Conservation (phyloP, 2,113 vertebrate species). For the Nibea albiflora region DNA sequence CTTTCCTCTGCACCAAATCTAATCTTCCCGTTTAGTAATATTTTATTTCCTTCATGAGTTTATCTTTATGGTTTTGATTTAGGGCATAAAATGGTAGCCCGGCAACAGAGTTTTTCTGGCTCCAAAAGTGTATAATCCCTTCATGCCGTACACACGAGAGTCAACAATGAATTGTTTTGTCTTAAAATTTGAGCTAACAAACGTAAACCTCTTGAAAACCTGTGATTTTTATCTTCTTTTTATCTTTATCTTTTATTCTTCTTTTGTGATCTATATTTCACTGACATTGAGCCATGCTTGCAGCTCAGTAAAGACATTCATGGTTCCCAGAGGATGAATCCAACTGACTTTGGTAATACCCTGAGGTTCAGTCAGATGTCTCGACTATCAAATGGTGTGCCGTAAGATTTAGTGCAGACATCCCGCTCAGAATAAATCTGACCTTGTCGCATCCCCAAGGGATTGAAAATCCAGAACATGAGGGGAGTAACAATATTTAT, state of each 20-base stretch:
- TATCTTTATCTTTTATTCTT: too few relatives aligned
- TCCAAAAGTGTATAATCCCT: neutral
- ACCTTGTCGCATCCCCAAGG: too few relatives aligned
- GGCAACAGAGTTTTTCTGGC: neutral
- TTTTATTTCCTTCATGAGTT: neutral
- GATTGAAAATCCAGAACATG: too few relatives aligned
- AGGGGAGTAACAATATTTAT: too few relatives aligned
- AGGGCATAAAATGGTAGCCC: neutral
- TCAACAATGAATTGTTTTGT: neutral
- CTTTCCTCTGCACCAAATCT: constrained; percentile 5
- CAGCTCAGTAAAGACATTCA: too few relatives aligned
- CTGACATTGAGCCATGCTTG: too few relatives aligned
- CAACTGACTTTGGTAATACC: too few relatives aligned
- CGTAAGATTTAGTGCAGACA: neutral
- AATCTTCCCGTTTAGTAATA: neutral
- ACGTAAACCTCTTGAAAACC: neutral
- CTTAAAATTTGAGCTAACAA: neutral
- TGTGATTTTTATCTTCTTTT: neutral
- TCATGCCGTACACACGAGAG: neutral
- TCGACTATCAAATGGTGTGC: neutral
- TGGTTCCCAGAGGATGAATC: too few relatives aligned
- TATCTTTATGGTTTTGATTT: neutral
- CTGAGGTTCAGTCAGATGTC: neutral
- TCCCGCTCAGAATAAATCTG: neutral
- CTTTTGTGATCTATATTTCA: neutral